Conservation (phyloP, 2,888 invertebrate genomes). For the Idaea straminata region DNA sequence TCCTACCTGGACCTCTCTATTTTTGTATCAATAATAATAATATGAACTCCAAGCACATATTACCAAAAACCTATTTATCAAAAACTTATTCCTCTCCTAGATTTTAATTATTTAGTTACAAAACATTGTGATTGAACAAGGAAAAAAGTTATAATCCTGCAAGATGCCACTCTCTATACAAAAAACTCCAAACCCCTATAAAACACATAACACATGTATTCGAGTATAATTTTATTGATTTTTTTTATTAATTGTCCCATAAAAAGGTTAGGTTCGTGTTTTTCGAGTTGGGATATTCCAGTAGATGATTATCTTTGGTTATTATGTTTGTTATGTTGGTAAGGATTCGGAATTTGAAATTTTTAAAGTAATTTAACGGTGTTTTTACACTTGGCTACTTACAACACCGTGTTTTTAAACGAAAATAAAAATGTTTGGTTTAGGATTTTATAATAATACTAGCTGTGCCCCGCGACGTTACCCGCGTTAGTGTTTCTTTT, state of each 20-base stretch:
- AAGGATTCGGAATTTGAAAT: not conserved
- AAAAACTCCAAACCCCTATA: constrained; percentile 24
- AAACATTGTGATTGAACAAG: not conserved
- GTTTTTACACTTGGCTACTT: not conserved
- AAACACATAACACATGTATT: constrained; percentile 62
- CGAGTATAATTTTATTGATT: constrained; percentile 56
- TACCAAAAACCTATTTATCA: too few species aligned
- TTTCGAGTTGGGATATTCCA: constrained; percentile 17
- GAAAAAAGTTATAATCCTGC: not conserved
- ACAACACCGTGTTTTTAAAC: not conserved
- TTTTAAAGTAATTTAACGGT: not conserved
- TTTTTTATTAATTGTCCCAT: constrained; percentile 58
- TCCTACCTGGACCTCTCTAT: too few species aligned
- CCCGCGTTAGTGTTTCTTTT: too few species aligned
- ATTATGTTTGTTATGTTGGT: not conserved
- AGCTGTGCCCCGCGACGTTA: too few species aligned
- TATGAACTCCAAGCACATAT: too few species aligned
- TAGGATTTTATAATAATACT: not conserved
- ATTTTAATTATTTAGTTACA: not conserved
- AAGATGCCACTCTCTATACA: not conserved
- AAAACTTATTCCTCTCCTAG: too few species aligned
- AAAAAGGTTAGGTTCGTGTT: constrained; percentile 42
- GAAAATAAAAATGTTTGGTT: not conserved
- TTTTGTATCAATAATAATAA: too few species aligned
- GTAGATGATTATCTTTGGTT: constrained; percentile 9